Conservation (phyloP, 2,888 invertebrate species). For the Acanthosepion pharaonis region DNA sequence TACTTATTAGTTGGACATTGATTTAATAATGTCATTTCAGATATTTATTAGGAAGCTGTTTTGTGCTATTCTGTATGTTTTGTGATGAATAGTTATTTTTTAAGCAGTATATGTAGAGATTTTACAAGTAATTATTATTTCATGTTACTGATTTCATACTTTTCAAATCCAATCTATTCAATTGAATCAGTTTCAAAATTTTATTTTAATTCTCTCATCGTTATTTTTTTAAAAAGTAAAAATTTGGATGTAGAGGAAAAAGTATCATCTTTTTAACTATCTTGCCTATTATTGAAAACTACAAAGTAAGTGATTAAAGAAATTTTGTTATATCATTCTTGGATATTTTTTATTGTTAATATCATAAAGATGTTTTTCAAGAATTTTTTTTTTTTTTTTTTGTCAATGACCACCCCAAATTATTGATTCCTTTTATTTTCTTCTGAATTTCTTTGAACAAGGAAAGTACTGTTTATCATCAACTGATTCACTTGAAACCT, state of each 20-base stretch:
- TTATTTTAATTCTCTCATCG: not conserved
- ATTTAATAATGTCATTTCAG: no score
- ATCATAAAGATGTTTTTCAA: not conserved
- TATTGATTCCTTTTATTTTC: constrained; percentile 24
- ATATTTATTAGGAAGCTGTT: no score
- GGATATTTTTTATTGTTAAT: not conserved
- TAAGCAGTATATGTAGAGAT: no score
- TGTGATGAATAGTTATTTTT: no score
- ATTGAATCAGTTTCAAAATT: not conserved
- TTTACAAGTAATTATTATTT: not conserved
- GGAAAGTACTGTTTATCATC: not conserved
- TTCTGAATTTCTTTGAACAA: not conserved
- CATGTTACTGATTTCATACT: not conserved
- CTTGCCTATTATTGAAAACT: no score
- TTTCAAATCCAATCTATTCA: constrained; percentile 11
- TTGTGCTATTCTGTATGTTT: no score
- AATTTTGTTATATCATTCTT: not conserved
- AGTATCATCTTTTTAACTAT: no score
- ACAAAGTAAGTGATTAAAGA: no score
- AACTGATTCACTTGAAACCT: not conserved
- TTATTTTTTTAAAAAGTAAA: not conserved
- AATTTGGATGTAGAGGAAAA: not conserved
- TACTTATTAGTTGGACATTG: no score
- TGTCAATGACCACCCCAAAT: not conserved
- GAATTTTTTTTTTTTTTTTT: not conserved